Evolutionary conservation across 2,888 invertebrate genomes (phyloP).

Genomic region (Esperia sulphurella): DNA sequence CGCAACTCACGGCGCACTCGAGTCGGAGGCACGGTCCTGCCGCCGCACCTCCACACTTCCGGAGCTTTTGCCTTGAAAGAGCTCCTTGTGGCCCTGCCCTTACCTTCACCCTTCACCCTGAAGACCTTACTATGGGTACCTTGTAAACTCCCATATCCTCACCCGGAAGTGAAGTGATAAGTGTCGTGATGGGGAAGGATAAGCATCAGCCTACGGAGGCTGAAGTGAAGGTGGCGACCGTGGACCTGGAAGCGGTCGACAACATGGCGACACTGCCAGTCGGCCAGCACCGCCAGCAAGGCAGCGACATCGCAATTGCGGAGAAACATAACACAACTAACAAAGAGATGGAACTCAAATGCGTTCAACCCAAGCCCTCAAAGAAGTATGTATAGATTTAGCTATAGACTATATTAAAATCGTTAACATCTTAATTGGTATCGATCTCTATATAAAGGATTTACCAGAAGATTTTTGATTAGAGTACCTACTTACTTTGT

Average conservation of each 20-base stretch:
- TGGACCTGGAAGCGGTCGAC: constrained; percentile 91
- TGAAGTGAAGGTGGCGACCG: constrained; percentile 93
- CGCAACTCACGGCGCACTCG: constrained; percentile 65
- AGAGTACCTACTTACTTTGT: background rate
- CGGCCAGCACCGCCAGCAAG: constrained; percentile 84
- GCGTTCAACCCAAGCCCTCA: constrained; percentile 90
- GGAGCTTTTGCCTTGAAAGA: constrained; percentile 49
- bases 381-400: constrained; percentile 83
- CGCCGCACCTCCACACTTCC: constrained; percentile 62
- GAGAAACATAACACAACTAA: constrained; percentile 91
- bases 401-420: no score
- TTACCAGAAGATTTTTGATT: background rate
- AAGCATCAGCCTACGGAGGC: constrained; percentile 78
- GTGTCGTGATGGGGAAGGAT: constrained; percentile 68
- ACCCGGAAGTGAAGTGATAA: constrained; percentile 27
- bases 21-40: constrained; percentile 50
- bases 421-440: no score
- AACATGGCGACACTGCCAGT: constrained; percentile 94
- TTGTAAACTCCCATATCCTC: constrained; percentile 23
- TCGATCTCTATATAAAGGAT: background rate
- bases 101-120: constrained; percentile 46
- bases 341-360: constrained; percentile 93
- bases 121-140: constrained; percentile 42
- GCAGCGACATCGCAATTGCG: constrained; percentile 85
- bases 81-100: constrained; percentile 44